phyloP scores from a whole-genome alignment of 2,113 vertebrate species.

The Notothenia coriiceps region DNA sequence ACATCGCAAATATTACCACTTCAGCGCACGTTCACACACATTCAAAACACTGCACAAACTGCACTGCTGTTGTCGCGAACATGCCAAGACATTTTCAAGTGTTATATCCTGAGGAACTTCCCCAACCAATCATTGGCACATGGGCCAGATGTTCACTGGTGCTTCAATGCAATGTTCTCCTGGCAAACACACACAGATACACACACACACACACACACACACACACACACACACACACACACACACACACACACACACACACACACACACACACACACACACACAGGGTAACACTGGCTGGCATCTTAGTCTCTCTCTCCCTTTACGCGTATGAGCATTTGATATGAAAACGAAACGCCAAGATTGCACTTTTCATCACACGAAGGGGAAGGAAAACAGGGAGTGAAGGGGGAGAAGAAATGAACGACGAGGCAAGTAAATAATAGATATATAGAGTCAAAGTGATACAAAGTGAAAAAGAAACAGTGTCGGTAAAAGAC shows the following conservation, averaged over 20 bases:
- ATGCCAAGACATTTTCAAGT: constrained; percentile 84
- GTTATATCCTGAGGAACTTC: constrained; percentile 80
- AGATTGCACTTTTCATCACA: constrained; percentile 56
- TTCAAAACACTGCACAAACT: constrained; percentile 44
- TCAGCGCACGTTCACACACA: background rate
- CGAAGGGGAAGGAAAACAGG: constrained; percentile 14
- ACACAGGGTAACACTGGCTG: constrained; percentile 26
- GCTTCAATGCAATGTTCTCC: constrained; percentile 66
- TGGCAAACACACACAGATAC: constrained; percentile 48
- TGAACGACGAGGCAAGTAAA: constrained; percentile 9
- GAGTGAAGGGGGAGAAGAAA: constrained; percentile 2
- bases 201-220: constrained; percentile 1
- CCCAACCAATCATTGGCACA: constrained; percentile 76
- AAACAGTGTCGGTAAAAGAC: background rate
- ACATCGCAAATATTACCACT: constrained; percentile 41
- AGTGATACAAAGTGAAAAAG: background rate
- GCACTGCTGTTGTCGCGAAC: constrained; percentile 74
- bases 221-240: no score
- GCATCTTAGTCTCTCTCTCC: constrained; percentile 52
- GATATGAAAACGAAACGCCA: constrained; percentile 62
- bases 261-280: background rate
- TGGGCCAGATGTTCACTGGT: constrained; percentile 78
- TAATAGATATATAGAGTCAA: background rate
- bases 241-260: no score
- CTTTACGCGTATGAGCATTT: constrained; percentile 62